phyloP scores from a whole-genome alignment of 2,113 vertebrate species.

The Sapayoa aenigma region DNA sequence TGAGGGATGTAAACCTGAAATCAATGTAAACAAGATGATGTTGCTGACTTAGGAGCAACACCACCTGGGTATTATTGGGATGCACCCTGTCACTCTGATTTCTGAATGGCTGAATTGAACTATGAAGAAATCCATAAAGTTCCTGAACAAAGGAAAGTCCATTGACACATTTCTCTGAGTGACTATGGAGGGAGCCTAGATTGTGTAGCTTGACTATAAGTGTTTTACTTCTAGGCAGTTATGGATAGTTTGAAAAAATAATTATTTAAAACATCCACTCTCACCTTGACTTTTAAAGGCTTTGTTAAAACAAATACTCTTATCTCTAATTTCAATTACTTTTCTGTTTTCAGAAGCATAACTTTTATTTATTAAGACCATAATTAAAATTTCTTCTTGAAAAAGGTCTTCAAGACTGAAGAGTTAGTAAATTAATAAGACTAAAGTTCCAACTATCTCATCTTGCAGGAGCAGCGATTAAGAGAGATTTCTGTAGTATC shows the following conservation, averaged over 20 bases:
- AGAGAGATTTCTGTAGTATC: constrained; percentile 82
- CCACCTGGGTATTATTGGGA: background rate
- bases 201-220: background rate
- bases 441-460: background rate
- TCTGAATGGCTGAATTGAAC: background rate
- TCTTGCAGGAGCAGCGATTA: constrained; percentile 81
- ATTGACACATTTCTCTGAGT: background rate
- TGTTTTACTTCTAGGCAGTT: background rate
- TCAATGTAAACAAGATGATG: background rate
- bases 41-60: background rate
- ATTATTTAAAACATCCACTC: background rate
- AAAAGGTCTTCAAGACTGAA: background rate
- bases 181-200: background rate
- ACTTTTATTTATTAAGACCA: background rate
- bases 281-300: background rate
- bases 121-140: background rate
- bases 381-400: background rate
- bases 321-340: background rate
- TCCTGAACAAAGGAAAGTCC: background rate
- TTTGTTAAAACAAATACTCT: background rate
- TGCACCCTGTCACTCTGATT: background rate
- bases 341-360: background rate
- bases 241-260: background rate
- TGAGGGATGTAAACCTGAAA: background rate
- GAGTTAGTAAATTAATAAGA: background rate